Percentiles rank a stretch among this genome's conserved stretches.
Conservation (phyloP, 2,888 invertebrate species). For the Drosophila heteroneura region DNA sequence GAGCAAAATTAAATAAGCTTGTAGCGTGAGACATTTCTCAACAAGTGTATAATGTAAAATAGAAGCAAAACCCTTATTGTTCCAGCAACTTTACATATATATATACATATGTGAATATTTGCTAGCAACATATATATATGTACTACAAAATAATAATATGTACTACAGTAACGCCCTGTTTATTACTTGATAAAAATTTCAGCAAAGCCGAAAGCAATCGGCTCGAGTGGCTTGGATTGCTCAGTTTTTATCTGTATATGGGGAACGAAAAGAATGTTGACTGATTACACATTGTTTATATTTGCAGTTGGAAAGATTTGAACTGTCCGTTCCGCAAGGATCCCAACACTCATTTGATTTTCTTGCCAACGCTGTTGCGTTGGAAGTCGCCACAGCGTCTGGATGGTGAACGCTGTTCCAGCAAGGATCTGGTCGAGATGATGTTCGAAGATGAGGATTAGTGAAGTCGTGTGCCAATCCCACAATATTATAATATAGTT, state of each 20-base stretch:
- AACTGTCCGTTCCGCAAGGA: conserved; percentile 93
- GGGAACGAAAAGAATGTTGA: conserved; percentile 3
- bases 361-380: conserved; percentile 92
- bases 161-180: conserved; percentile 28
- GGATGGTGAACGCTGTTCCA: conserved; percentile 91
- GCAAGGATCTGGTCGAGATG: conserved; percentile 91
- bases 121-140: neutral
- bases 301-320: conserved; percentile 93
- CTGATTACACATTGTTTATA: conserved; percentile 10
- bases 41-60: neutral
- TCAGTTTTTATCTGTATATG: conserved; percentile 37
- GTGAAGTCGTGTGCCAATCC: neutral
- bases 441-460: conserved; percentile 91
- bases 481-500: conserved; percentile 11
- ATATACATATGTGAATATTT: neutral
- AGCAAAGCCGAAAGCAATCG: conserved; percentile 26
- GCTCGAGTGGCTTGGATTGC: conserved; percentile 16
- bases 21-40: neutral
- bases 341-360: conserved; percentile 89
- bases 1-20: neutral
- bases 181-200: conserved; percentile 43
- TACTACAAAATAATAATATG: neutral
- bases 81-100: neutral
- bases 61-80: neutral
- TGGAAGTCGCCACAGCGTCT: conserved; percentile 93